Conservation (phyloP, 2,888 invertebrate genomes). For the Lumbricus terrestris region DNA sequence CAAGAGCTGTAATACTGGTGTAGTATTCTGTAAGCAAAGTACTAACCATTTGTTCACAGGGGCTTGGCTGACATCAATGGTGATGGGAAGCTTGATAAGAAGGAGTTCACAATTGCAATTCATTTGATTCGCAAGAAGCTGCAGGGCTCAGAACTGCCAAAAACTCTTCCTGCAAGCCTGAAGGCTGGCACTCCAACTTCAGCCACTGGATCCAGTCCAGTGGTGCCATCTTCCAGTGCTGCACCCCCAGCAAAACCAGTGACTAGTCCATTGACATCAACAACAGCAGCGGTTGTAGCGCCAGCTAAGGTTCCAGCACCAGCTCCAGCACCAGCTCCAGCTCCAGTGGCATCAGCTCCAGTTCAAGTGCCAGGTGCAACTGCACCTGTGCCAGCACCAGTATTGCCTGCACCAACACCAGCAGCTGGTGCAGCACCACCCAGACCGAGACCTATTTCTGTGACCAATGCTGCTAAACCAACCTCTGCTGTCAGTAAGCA, state of each 20-base stretch:
- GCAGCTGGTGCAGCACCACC: background rate
- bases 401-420: background rate
- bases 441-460: background rate
- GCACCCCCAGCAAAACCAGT: background rate
- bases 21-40: background rate
- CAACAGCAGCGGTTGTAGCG: conserved; percentile 18
- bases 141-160: conserved; percentile 86
- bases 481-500: background rate
- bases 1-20: background rate
- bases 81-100: conserved; percentile 59
- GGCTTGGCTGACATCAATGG: conserved; percentile 57
- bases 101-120: conserved; percentile 60
- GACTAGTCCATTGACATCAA: background rate
- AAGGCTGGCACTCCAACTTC: conserved; percentile 50
- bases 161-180: conserved; percentile 73
- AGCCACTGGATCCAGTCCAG: background rate
- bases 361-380: background rate
- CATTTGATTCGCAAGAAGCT: conserved; percentile 71
- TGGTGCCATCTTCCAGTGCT: background rate
- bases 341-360: background rate
- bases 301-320: background rate
- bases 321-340: background rate
- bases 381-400: background rate
- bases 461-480: conserved; percentile 13
- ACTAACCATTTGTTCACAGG: conserved; percentile 43